Percentiles rank a stretch among this genome's conserved stretches.
phyloP scores from a whole-genome alignment of 1,140 invertebrate genomes.

The Cecropterus lyciades region DNA sequence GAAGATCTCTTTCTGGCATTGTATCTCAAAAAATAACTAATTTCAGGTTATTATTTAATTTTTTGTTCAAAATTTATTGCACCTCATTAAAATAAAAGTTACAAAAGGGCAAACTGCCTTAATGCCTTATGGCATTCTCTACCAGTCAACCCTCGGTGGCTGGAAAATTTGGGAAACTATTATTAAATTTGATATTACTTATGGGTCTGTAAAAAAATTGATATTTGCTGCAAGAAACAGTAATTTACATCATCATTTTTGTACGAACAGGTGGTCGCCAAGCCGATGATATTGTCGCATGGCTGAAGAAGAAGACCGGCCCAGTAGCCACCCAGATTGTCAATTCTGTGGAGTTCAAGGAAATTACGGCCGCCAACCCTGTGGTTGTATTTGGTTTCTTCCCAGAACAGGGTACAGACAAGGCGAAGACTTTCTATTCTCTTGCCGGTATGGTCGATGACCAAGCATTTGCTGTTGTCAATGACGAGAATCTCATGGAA shows the following conservation, averaged over 20 bases:
- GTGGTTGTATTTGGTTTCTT: constrained; percentile 98
- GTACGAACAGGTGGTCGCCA: constrained; percentile 91
- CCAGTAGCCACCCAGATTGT: constrained; percentile 92
- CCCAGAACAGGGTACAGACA: constrained; percentile 91
- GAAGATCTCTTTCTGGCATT: too few relatives aligned
- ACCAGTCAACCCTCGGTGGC: too few relatives aligned
- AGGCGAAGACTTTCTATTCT: constrained; percentile 93
- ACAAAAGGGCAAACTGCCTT: too few relatives aligned
- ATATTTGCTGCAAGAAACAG: too few relatives aligned
- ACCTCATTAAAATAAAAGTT: too few relatives aligned
- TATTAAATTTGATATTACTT: too few relatives aligned
- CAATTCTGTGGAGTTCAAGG: constrained; percentile 92
- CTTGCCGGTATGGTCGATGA: constrained; percentile 94
- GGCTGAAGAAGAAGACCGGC: constrained; percentile 98
- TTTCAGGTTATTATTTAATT: too few relatives aligned
- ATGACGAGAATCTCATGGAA: constrained; percentile 89
- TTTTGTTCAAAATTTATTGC: too few relatives aligned
- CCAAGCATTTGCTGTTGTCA: constrained; percentile 94
- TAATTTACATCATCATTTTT: not conserved
- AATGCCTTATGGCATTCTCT: too few relatives aligned
- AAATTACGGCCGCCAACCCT: constrained; percentile 91
- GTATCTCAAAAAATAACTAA: too few relatives aligned
- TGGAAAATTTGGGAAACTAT: too few relatives aligned
- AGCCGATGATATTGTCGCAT: constrained; percentile 95
- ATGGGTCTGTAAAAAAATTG: too few relatives aligned